These are phyloP conservation scores for Isaurus tuberculatus DNA, from an alignment of 92 coral and sea anemone genomes.

Conservation along the genomic window DNA sequence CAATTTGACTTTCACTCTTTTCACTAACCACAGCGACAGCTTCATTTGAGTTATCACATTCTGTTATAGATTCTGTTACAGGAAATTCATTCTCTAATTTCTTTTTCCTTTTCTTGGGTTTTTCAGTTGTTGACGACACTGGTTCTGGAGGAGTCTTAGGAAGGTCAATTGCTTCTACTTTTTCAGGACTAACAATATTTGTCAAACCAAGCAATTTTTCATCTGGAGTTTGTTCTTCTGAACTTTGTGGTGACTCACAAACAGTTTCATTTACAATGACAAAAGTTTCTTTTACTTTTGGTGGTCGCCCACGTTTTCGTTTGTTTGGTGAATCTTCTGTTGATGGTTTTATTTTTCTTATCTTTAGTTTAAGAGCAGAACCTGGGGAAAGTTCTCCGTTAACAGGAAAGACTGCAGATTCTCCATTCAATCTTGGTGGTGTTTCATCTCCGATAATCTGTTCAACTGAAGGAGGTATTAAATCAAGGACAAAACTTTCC, in stretches of 20 bases:
- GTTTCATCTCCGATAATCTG: slow-evolving; percentile 24
- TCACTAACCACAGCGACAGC: slow-evolving; percentile 26
- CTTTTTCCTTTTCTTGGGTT: slow-evolving; percentile 44
- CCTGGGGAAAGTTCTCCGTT: slow-evolving; percentile 80
- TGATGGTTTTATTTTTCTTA: slow-evolving; percentile 76
- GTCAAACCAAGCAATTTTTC: slow-evolving; percentile 17
- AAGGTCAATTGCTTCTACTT: not conserved
- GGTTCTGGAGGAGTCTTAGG: slow-evolving; percentile 37
- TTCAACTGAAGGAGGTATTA: slow-evolving; percentile 24
- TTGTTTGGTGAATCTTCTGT: slow-evolving; percentile 61
- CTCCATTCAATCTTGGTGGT: slow-evolving; percentile 81
- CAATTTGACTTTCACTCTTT: slow-evolving; percentile 35
- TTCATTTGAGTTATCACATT: slow-evolving; percentile 30
- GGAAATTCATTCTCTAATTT: slow-evolving; percentile 29
- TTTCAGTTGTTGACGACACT: slow-evolving; percentile 39
- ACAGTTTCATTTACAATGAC: slow-evolving; percentile 79
- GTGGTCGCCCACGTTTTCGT: slow-evolving; percentile 82
- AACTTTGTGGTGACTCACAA: slow-evolving; percentile 35
- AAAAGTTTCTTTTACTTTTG: slow-evolving; percentile 73
- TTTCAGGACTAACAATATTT: not conserved
- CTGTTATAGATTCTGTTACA: slow-evolving; percentile 1
- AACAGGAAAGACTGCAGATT: slow-evolving; percentile 51
- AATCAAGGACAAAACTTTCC: slow-evolving; percentile 36
- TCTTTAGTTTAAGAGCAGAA: slow-evolving; percentile 81
- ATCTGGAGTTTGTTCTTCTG: not conserved